Conservation (phyloP, 2,113 vertebrate genomes). For the Noturus placidus region DNA sequence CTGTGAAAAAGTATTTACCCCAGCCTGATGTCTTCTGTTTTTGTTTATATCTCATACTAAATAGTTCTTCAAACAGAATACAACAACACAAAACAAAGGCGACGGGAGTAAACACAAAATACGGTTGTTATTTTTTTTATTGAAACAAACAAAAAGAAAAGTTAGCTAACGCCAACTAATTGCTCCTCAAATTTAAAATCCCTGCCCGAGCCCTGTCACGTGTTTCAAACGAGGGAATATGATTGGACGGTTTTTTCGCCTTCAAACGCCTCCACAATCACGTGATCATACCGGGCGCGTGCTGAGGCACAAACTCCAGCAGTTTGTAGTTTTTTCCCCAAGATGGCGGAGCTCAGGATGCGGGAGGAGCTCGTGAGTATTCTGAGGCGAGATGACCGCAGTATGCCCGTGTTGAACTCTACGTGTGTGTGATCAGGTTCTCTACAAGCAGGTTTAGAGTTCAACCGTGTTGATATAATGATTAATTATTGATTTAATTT, state of each 20-base stretch:
- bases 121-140: too few relatives aligned
- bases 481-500: too few relatives aligned
- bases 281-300: conserved; percentile 1
- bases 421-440: not conserved
- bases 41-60: too few relatives aligned
- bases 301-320: not conserved
- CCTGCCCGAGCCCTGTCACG: not conserved
- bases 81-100: too few relatives aligned
- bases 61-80: too few relatives aligned
- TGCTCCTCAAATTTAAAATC: too few relatives aligned
- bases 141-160: too few relatives aligned
- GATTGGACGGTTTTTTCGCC: not conserved
- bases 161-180: too few relatives aligned
- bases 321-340: conserved; percentile 49
- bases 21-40: too few relatives aligned
- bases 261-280: not conserved
- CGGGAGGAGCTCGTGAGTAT: conserved; percentile 72
- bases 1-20: too few relatives aligned
- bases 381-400: not conserved
- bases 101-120: too few relatives aligned
- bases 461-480: not conserved
- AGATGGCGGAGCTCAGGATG: conserved; percentile 81
- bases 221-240: not conserved
- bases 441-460: not conserved
- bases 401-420: not conserved